These are phyloP conservation scores for Hozukius guyotensis DNA, from an alignment of 2,797 vertebrate genomes.

Conservation along the genomic window DNA sequence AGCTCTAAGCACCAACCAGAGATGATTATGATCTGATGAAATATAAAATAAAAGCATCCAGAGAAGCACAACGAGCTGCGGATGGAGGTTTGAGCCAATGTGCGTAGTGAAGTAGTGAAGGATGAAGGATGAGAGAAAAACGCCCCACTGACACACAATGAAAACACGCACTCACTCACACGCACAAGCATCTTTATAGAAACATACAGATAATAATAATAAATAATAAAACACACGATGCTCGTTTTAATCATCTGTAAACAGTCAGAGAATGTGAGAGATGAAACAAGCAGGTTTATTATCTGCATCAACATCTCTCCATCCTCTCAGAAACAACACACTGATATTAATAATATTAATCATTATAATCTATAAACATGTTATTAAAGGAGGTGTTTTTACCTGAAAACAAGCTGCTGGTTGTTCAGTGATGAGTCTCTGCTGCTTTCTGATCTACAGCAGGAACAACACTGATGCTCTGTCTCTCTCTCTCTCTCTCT, in stretches of 20 bases:
- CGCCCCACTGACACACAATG: constrained; percentile 48
- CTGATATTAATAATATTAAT: background rate
- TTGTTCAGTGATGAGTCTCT: background rate
- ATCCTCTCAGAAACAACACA: background rate
- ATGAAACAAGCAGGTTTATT: background rate
- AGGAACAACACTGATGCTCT: background rate
- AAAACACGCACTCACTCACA: background rate
- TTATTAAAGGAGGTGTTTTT: background rate
- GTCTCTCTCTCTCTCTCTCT: background rate
- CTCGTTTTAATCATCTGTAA: too few species aligned
- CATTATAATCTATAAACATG: background rate
- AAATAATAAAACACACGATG: background rate
- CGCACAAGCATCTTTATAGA: too few species aligned
- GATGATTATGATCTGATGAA: rapidly evolving
- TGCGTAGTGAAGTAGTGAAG: constrained; percentile 48
- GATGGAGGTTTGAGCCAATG: constrained; percentile 36
- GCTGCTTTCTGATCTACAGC: constrained; percentile 3
- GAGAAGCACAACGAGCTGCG: too few species aligned
- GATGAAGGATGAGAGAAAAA: constrained; percentile 3
- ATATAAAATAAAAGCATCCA: too few species aligned
- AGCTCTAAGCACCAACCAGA: background rate
- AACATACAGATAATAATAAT: rapidly evolving
- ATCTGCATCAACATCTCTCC: constrained; percentile 3
- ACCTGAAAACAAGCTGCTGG: constrained; percentile 70
- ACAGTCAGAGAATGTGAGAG: background rate